Evolutionary conservation across 2,797 vertebrate species (phyloP), one percentile per base, ranked within the genome.

Genomic region (Pogonophryne albipinna): DNA sequence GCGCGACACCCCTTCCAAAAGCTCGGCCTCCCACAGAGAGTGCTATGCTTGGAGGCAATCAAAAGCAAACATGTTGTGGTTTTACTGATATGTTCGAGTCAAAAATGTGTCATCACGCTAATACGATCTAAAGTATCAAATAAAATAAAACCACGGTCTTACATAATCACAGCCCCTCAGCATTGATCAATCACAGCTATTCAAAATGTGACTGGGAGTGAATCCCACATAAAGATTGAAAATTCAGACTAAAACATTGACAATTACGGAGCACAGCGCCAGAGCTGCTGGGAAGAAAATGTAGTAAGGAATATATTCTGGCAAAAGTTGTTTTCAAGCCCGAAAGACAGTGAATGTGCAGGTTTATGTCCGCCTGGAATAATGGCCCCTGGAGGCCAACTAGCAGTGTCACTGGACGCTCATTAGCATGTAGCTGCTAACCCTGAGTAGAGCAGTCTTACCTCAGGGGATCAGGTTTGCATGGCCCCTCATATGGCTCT

Each of bases 401-500:
- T 58, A 42, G 67, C 62, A 46, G 58, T 74, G 71, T 86, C 85
- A 71, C 73, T 17, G 63, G 50, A 55, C 78, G 49, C 82, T 87
- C 62, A 73, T 90, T 90, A 91, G 83, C 64, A 81, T 79, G 74
- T 46, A 75, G 71, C 66, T 76, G 76, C 82, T 82, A 75, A 73
- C 74, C 11, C 16, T 65, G 76, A 87, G 71, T 27, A 46, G 68
- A 76, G 78, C 34, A 47, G 63, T 80, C 66, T 67, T 72, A 82
- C 86, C 82, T 87, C 65, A 0, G 66, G 85, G 82, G 78, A 83
- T 66, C 62, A 68, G 68, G 57, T 78, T 70, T 70, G 71, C 78
- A 71, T 0, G 66, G 75, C 44, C 79, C 89, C 92, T 95, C 95
- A 96, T 95, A 95, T 96, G 96, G 93, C 96, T 96, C 88, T 89